These are phyloP conservation scores for Carassius carassius DNA, from an alignment of 2,113 vertebrate genomes.

Conservation along the genomic window DNA sequence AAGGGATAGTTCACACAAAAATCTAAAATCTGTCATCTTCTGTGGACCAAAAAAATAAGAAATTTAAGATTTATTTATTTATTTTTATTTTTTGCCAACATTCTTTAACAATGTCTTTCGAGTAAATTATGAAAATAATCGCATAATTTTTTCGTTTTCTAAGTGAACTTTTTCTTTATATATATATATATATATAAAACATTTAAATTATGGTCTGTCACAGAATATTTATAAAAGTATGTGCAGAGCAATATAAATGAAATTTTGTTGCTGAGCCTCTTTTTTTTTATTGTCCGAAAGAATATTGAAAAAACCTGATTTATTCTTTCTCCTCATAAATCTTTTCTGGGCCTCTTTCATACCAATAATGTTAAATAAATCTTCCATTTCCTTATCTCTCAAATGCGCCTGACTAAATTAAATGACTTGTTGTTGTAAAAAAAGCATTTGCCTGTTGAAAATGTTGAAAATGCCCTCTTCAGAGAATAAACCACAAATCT, in stretches of 20 bases:
- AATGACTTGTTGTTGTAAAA: conserved; percentile 1
- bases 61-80: too few species aligned
- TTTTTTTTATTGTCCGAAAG: background rate
- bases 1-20: background rate
- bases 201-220: too few species aligned
- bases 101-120: background rate
- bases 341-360: background rate
- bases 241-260: conserved; percentile 1
- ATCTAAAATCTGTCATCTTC: background rate
- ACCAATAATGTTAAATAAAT: background rate
- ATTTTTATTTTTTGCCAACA: background rate
- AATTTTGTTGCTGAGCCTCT: conserved; percentile 6
- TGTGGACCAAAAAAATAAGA: too few species aligned
- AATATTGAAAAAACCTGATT: background rate
- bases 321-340: background rate
- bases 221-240: background rate
- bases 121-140: background rate
- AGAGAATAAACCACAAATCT: background rate
- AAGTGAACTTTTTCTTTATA: background rate
- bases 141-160: background rate
- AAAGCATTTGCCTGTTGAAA: conserved; percentile 11
- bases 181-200: too few species aligned
- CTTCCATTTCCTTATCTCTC: background rate
- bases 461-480: conserved; percentile 9
- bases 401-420: background rate